Base-by-base conservation (phyloP, 2,797 vertebrate genomes). In the Scarus forsteni region DNA sequence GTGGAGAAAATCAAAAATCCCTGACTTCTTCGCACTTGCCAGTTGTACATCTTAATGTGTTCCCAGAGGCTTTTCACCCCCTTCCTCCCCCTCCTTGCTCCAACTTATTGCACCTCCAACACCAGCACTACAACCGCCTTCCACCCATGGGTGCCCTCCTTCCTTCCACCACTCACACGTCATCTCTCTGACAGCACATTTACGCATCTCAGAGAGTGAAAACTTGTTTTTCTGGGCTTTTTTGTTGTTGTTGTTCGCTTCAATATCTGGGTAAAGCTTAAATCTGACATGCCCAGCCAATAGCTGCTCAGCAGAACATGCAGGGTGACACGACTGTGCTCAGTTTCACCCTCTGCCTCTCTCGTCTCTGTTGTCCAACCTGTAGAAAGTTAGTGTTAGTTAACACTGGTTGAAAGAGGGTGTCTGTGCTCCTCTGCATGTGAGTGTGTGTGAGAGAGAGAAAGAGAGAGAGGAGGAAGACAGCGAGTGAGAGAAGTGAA, bases 301-400 rank as follows among this genome's bases (percentile, higher is more conserved):
- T 11, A 53, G 4, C 27, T 27, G 27, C 27, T 27, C 27, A 66
- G 19, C 13, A 59, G 2, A n/a, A 13, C 48, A 6, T 6, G 12
- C 44, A 43, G 42, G 44, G 50, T 35, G 15, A 43, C 53, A 16
- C 40, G 0, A 1, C n/a, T 18, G 15, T 0, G 40, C 19, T 65
- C 56, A 51, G 13, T 36, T 50, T 45, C 45, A 38, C 61, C 75
- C 62, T 73, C 10, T 43, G 0, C 60, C 52, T 44, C 38, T 57
- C 12, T 40, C 16, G 68, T 52, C 43, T 69, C 61, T 39, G 11
- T 53, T 44, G 53, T 76, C 75, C 81, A 95, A 95, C 96, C 95
- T 96, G 94, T 94, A 90, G 93, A 94, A 94, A 94, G 94, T 93
- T 90, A 92, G 92, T 92, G 86, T 92, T 92, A 93, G 92, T 93